These are phyloP conservation scores for Anneissia japonica DNA, from an alignment of 35 echinoderm and acorn worm genomes.

Conservation along the genomic window DNA sequence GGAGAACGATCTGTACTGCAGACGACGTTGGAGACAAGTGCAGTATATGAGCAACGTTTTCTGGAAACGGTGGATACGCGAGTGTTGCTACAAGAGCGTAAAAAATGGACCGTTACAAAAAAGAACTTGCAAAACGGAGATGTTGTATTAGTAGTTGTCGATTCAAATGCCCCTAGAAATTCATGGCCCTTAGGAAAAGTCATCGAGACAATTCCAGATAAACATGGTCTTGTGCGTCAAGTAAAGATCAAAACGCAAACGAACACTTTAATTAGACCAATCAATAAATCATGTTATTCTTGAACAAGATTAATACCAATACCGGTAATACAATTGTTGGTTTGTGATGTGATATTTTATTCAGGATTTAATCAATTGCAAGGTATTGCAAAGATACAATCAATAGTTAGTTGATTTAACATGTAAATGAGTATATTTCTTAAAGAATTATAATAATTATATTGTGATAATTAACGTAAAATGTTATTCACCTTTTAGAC, in stretches of 20 bases:
- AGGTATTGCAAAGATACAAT: no score
- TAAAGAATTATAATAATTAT: no score
- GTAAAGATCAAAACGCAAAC: slow-evolving; percentile 38
- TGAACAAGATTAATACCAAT: no score
- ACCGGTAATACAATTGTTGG: no score
- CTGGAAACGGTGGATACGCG: slow-evolving; percentile 42
- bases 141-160: slow-evolving; percentile 50
- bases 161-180: slow-evolving; percentile 19
- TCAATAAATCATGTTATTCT: slow-evolving; percentile 53
- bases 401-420: no score
- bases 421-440: no score
- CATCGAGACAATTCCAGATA: slow-evolving; percentile 43
- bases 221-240: slow-evolving; percentile 33
- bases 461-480: no score
- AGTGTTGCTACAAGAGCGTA: slow-evolving; percentile 50
- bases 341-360: no score
- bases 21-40: slow-evolving; percentile 26
- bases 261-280: slow-evolving; percentile 42
- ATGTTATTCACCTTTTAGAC: no score
- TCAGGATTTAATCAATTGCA: no score
- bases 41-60: slow-evolving; percentile 49
- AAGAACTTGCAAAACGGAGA: slow-evolving; percentile 32
- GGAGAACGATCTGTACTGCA: neutral
- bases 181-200: slow-evolving; percentile 50
- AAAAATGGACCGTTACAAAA: slow-evolving; percentile 32